Evolutionary conservation across 2,113 vertebrate species (phyloP).

Genomic region (Rhinolophus sinicus): DNA sequence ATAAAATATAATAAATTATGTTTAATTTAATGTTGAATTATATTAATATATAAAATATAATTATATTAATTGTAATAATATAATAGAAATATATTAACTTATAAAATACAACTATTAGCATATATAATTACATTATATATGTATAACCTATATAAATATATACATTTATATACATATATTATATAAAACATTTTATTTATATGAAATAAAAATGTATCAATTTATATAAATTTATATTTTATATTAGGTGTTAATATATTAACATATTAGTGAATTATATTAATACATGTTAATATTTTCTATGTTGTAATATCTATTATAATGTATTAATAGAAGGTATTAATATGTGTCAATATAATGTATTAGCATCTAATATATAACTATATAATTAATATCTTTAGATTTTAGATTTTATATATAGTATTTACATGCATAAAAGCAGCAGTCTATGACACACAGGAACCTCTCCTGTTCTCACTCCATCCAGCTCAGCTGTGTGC

Average conservation of each 20-base stretch:
- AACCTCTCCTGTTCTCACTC: neutral
- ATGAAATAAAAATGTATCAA: neutral
- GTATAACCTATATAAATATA: neutral
- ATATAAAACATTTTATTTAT: neutral
- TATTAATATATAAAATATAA: neutral
- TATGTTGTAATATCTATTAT: too few species aligned
- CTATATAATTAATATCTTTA: too few species aligned
- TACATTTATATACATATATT: neutral
- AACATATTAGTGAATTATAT: neutral
- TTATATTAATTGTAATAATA: neutral
- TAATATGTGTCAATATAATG: neutral
- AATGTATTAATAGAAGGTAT: neutral
- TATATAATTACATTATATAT: neutral
- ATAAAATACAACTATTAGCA: neutral
- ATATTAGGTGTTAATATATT: neutral
- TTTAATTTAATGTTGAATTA: neutral
- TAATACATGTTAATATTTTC: neutral
- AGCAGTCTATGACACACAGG: neutral
- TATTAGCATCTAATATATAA: neutral
- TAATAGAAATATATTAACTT: neutral
- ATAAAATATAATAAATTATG: neutral
- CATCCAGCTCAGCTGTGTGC: rapidly evolving
- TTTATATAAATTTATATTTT: neutral
- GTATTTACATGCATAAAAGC: neutral
- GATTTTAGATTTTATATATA: neutral